phyloP scores from a whole-genome alignment of 37 sponge, comb jelly and placozoan genomes.

The Aplysina aerophoba region DNA sequence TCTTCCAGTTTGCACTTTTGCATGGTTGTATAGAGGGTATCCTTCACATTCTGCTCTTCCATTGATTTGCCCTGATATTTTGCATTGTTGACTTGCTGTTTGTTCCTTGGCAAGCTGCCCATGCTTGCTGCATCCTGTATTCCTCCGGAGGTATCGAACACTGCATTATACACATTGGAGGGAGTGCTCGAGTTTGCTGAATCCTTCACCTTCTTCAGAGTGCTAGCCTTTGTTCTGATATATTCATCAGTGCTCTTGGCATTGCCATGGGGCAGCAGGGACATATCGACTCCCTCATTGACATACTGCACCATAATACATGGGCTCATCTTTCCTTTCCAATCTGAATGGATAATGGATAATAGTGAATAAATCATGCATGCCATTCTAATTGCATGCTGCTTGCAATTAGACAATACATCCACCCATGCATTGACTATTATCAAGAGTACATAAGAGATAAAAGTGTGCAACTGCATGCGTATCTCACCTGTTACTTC shows the following conservation, averaged over 20 bases:
- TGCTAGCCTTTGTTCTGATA: slow-evolving; percentile 11
- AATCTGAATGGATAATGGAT: slow-evolving; percentile 3
- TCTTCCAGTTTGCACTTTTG: slow-evolving; percentile 11
- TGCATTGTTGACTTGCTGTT: slow-evolving; percentile 11
- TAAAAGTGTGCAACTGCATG: slow-evolving; percentile 3
- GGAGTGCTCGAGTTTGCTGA: slow-evolving; percentile 8
- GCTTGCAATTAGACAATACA: slow-evolving; percentile 7
- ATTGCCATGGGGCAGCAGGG: slow-evolving; percentile 9
- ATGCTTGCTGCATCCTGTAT: slow-evolving; percentile 8
- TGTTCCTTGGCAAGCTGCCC: slow-evolving; percentile 12
- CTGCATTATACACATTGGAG: slow-evolving; percentile 11
- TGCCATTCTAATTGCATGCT: slow-evolving; percentile 11
- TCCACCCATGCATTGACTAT: slow-evolving; percentile 11
- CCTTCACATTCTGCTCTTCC: slow-evolving; percentile 12
- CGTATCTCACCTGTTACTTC: slow-evolving; percentile 11
- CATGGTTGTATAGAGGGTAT: slow-evolving; percentile 3
- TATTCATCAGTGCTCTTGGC: slow-evolving; percentile 11
- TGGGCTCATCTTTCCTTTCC: slow-evolving; percentile 8
- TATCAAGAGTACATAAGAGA: slow-evolving; percentile 10
- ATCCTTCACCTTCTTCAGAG: slow-evolving; percentile 11
- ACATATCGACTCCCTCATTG: slow-evolving; percentile 8
- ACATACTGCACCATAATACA: slow-evolving; percentile 7
- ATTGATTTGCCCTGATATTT: slow-evolving; percentile 10
- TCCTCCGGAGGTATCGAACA: background rate
- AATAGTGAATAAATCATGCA: slow-evolving; percentile 6